A percentile compares a stretch with the other conserved stretches of the same genome.
These are phyloP conservation scores for Eupithecia vulgata DNA, from an alignment of 2,888 invertebrate genomes.

Conservation along the genomic window DNA sequence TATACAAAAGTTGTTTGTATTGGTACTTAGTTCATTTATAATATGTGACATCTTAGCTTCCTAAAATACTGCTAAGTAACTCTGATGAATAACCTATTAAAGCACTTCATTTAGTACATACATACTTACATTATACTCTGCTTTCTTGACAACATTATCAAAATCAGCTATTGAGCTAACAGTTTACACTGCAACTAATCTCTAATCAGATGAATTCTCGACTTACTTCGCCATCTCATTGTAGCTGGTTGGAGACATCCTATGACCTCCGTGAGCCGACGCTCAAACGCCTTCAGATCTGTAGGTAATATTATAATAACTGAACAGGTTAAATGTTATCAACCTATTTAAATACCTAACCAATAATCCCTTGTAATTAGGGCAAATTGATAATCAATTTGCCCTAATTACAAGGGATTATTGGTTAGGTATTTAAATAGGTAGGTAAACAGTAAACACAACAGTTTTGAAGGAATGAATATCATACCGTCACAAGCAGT, in stretches of 20 bases:
- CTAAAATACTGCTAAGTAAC: too few relatives aligned
- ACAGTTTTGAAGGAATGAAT: not conserved
- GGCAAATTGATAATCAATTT: too few relatives aligned
- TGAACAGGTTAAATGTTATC: constrained; percentile 30
- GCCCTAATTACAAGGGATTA: not conserved
- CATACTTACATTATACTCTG: not conserved
- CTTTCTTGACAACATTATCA: not conserved
- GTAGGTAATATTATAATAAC: constrained; percentile 66
- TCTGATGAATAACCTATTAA: too few relatives aligned
- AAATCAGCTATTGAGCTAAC: not conserved
- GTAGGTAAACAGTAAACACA: not conserved
- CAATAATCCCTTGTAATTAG: too few relatives aligned
- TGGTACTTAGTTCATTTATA: too few relatives aligned
- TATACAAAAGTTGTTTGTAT: too few relatives aligned
- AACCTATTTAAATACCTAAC: too few relatives aligned
- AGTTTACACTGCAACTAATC: not conserved
- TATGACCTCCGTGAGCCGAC: constrained; percentile 98
- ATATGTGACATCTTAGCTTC: too few relatives aligned
- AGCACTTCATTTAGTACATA: too few relatives aligned
- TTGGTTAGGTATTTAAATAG: too few relatives aligned
- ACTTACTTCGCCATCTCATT: constrained; percentile 96
- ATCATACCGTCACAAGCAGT: constrained; percentile 95
- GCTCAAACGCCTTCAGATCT: constrained; percentile 99
- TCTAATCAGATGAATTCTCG: not conserved
- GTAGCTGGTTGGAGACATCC: constrained; percentile 97